Base-by-base conservation (phyloP, 2,113 vertebrate genomes). In the Sphaerodactylus townsendi region DNA sequence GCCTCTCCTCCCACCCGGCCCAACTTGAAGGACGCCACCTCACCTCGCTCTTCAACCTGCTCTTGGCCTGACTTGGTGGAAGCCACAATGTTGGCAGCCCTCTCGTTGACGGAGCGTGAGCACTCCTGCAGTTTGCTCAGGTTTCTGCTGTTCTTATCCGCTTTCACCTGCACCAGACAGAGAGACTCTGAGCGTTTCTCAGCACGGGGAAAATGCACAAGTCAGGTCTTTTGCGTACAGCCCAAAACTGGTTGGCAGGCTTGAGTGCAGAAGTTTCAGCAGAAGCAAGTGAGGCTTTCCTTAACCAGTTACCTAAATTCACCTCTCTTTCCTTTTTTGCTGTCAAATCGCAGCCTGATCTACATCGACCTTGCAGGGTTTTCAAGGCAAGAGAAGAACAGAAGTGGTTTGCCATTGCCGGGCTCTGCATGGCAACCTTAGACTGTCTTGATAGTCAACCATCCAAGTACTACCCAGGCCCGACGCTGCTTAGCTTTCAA, bases 11-110 rank as follows among this genome's bases (percentile, higher is more conserved):
- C n/a, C 44, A 4, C 44, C 44, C 44, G 4, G 44, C 44, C 9
- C 44, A 44, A 44, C n/a, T n/a, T 44, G 44, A 44, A 44, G 44
- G 53, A 39, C 39, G 3, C 75, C 28, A 0, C 10, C 93, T 88
- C 48, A 95, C 98, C 97, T 95, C 97, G 97, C 2, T 99, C 98
- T 87, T 99, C 98, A 0, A 99, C 96, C 92, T 99, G 96, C 59
- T 98, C 98, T 88, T 97, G 98, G 10, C 99, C 99, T 0, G 97
- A 98, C 88, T 95, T 97, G 39, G 98, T 98, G 17, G 99, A 99
- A 35, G 96, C 99, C 92, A 99, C 97, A 41, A 99, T 98, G 0
- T 96, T 97, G 59, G 98, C 98, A 0, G 98, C 98, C 98, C 96
- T 98, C 92, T 98, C 97, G 0, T 99, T 99, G 86, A 99, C 99